Evolutionary conservation across 2,113 vertebrate genomes (phyloP).

Genomic region (Tricholaema leucomelas): DNA sequence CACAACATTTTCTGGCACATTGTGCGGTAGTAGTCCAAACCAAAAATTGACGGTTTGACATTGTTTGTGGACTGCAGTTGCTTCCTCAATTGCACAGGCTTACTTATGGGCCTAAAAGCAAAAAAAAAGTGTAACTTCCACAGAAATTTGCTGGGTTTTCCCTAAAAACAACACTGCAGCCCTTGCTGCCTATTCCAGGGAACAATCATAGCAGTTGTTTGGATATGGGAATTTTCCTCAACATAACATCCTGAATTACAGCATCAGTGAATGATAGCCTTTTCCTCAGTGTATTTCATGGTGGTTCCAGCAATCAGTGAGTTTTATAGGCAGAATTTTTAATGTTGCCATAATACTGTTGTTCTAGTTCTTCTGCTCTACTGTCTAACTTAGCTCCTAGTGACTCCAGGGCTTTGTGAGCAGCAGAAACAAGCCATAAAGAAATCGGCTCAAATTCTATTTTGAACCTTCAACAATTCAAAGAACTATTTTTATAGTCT

Average conservation of each 20-base stretch:
- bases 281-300: neutral
- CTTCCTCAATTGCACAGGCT: neutral
- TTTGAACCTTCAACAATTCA: neutral
- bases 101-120: neutral
- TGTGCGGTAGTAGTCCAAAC: neutral
- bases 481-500: neutral
- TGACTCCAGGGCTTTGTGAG: neutral
- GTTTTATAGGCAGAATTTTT: neutral
- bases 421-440: neutral
- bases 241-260: neutral
- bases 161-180: neutral
- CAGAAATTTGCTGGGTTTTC: neutral
- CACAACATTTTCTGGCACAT: neutral
- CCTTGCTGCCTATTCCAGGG: neutral
- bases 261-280: neutral
- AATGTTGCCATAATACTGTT: neutral
- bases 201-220: neutral
- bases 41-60: neutral
- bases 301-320: fast-evolving
- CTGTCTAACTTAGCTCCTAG: neutral
- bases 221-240: neutral
- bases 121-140: neutral
- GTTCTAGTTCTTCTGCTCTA: neutral
- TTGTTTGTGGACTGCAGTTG: neutral
- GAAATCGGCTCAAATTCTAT: neutral